phyloP scores from a whole-genome alignment of 1,140 invertebrate species.

The Nixonia krombeini region DNA sequence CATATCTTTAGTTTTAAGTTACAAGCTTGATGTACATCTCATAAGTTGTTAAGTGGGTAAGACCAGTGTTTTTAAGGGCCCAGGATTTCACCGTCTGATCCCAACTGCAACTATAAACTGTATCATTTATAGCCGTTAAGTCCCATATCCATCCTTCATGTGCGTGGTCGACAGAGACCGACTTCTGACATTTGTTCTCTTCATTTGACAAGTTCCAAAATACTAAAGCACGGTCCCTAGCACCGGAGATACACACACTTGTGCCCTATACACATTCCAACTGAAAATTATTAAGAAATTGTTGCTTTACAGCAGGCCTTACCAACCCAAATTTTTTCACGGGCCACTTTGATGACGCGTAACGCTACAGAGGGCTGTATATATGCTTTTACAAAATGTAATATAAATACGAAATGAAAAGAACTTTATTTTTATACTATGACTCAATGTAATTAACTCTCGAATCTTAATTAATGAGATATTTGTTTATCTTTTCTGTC shows the following conservation, averaged over 20 bases:
- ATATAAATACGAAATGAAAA: too few species aligned
- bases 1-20: not conserved
- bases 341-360: too few species aligned
- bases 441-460: too few species aligned
- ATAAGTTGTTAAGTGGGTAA: conserved; percentile 52
- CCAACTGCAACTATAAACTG: conserved; percentile 66
- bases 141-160: conserved; percentile 69
- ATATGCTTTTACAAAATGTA: too few species aligned
- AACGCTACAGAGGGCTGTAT: too few species aligned
- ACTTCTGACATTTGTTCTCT: conserved; percentile 20
- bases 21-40: conserved; percentile 47
- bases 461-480: too few species aligned
- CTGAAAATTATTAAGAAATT: conserved; percentile 4
- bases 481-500: too few species aligned
- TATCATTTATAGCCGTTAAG: conserved; percentile 55
- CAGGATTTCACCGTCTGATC: conserved; percentile 61
- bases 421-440: too few species aligned
- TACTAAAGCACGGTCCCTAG: conserved; percentile 59
- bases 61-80: conserved; percentile 43
- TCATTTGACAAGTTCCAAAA: conserved; percentile 48
- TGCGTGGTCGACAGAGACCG: conserved; percentile 34
- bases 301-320: too few species aligned
- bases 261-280: conserved; percentile 53
- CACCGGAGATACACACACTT: conserved; percentile 60
- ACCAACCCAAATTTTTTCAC: too few species aligned